phyloP scores from a whole-genome alignment of 1,140 invertebrate species.

The Cyclina sinensis region DNA sequence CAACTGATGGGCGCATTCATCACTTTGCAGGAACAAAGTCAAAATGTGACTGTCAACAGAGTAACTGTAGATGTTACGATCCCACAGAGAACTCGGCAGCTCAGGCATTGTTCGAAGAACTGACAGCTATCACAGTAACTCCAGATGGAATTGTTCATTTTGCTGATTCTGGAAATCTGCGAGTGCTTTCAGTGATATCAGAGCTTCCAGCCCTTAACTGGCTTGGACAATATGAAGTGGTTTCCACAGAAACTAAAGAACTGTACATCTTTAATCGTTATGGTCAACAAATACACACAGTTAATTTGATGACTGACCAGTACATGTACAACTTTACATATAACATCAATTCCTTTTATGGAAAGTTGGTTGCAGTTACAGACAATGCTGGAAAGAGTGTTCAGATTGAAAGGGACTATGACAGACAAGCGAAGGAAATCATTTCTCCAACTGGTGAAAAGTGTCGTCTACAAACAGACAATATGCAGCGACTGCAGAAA shows the following conservation, averaged over 20 bases:
- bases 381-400: conserved; percentile 96
- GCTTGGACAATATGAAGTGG: conserved; percentile 96
- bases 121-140: conserved; percentile 95
- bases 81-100: conserved; percentile 94
- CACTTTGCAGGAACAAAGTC: conserved; percentile 97
- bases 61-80: conserved; percentile 93
- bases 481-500: conserved; percentile 95
- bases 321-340: conserved; percentile 97
- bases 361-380: conserved; percentile 96
- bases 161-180: conserved; percentile 94
- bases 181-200: conserved; percentile 95
- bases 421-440: conserved; percentile 93
- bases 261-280: conserved; percentile 98
- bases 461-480: conserved; percentile 93
- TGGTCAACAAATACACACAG: conserved; percentile 96
- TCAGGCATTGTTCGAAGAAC: conserved; percentile 97
- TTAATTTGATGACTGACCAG: conserved; percentile 96
- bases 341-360: conserved; percentile 98
- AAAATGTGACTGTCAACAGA: conserved; percentile 96
- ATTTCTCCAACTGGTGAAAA: conserved; percentile 98
- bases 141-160: conserved; percentile 96
- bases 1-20: conserved; percentile 96
- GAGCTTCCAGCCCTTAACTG: conserved; percentile 96
- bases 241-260: conserved; percentile 96
- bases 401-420: conserved; percentile 92